Base-by-base conservation (phyloP, 2,888 invertebrate species). In the Rugalucina vietnamica region DNA sequence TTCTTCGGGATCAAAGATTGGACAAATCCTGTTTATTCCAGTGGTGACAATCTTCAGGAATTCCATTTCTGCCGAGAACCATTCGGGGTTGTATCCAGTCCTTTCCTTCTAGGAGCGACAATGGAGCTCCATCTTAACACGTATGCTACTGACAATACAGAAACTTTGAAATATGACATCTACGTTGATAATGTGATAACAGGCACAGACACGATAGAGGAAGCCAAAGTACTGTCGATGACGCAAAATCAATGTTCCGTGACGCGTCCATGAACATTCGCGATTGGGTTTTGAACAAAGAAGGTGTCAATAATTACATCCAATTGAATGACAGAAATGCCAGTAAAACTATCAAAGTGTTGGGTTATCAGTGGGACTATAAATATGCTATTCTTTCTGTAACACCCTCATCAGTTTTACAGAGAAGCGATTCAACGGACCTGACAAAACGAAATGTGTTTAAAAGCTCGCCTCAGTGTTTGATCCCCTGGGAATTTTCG, bases 311-410 rank as follows among this genome's bases (percentile, higher is more conserved):
- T 21, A 32, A 65, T 21, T 18, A 24, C 8, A 77, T 70, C 18
- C 37, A 10, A 29, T 2, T 4, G 1, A 65, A 54, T 24, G 76
- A 76, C 18, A 24, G 32, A 27, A 27, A 27, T 4, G 43, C 71
- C 14, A 29, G 32, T 14, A 36, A 36, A n/a, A 57, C 43, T 39
- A 76, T 34, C 21, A 76, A 76, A 29, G 54, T 76, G 4, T 69
- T 80, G 4, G 80, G 80, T 14, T n/a, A 79, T 29, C 54, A n/a
- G 24, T 80, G 74, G 80, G n/a, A 80, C 34, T 37, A 21, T 43
- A 32, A 73, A 37, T 10, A 14, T 43, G 73, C 36, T 29, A 37
- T 18, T 21, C 18, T 74, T 14, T 36, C 21, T 74, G 54, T 74
- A 8, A 50, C 37, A 10, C 21, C 21, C 36, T 32, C 73, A 27